A percentile compares a stretch with the other conserved stretches of the same genome.
These are phyloP conservation scores for Myotis vivesi DNA, from an alignment of 2,797 vertebrate species.

Conservation along the genomic window DNA sequence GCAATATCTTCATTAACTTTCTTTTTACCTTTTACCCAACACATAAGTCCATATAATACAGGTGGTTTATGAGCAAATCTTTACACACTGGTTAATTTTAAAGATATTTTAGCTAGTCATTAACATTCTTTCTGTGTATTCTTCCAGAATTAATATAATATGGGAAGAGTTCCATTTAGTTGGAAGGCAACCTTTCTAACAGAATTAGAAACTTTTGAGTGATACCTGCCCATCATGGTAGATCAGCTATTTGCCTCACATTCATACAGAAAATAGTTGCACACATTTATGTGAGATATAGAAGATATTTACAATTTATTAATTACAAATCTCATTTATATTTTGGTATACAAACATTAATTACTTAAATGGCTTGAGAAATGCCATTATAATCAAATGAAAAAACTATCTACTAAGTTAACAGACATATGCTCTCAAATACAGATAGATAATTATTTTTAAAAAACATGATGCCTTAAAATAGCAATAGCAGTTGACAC, in stretches of 20 bases:
- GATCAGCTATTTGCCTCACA: background rate
- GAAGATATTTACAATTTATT: slow-evolving; percentile 42
- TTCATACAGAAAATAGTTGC: background rate
- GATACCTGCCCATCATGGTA: background rate
- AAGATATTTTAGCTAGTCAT: slow-evolving; percentile 49
- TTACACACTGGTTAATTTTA: slow-evolving; percentile 54
- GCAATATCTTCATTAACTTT: slow-evolving; percentile 44
- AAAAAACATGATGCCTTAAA: background rate
- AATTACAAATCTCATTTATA: background rate
- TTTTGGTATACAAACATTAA: background rate
- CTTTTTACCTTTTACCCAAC: background rate
- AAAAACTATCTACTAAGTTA: background rate
- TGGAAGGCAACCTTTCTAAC: background rate
- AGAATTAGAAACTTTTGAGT: background rate
- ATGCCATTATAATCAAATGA: background rate
- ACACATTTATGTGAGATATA: background rate
- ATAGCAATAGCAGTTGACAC: background rate
- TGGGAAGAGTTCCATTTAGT: background rate
- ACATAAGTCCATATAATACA: slow-evolving; percentile 44
- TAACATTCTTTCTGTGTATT: background rate
- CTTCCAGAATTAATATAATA: background rate
- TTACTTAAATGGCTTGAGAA: background rate
- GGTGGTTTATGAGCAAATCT: slow-evolving; percentile 14
- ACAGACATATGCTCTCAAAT: background rate
- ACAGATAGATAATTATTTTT: background rate